A percentile compares a stretch with the other conserved stretches of the same genome.
These are phyloP conservation scores for Seriola aureovittata DNA, from an alignment of 2,113 vertebrate genomes.

Conservation along the genomic window DNA sequence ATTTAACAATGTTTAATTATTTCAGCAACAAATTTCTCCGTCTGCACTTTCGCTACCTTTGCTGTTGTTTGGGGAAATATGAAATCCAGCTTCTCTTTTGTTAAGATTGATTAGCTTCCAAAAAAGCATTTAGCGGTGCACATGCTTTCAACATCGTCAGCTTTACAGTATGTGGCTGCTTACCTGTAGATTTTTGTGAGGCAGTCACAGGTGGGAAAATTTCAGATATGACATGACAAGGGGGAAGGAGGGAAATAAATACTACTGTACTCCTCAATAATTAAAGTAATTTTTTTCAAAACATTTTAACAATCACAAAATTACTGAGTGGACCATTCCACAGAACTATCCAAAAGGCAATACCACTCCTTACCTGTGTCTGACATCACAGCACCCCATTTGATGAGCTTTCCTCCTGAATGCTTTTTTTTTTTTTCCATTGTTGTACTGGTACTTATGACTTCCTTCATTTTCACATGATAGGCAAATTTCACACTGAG, in stretches of 20 bases:
- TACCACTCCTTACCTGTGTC: not conserved
- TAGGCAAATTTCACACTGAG: not conserved
- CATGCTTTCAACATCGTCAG: constrained; percentile 6
- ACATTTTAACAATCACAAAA: no score
- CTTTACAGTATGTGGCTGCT: constrained; percentile 6
- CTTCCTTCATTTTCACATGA: not conserved
- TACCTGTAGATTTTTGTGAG: constrained; percentile 3
- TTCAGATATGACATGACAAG: not conserved
- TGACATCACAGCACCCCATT: not conserved
- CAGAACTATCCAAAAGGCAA: not conserved
- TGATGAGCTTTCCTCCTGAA: not conserved
- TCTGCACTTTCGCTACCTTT: not conserved
- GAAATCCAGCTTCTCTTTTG: constrained; percentile 14
- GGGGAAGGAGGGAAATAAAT: not conserved
- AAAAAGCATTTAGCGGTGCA: not conserved
- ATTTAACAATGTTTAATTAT: constrained; percentile 49
- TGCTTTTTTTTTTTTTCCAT: not conserved
- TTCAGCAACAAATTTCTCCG: constrained; percentile 26
- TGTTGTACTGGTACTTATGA: not conserved
- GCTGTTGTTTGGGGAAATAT: constrained; percentile 25
- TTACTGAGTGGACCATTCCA: not conserved
- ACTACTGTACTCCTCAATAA: not conserved
- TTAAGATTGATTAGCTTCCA: not conserved
- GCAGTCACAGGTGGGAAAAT: constrained; percentile 1
- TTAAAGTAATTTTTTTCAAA: no score